Conservation (phyloP, 2,888 invertebrate species). For the Congeria kusceri region DNA sequence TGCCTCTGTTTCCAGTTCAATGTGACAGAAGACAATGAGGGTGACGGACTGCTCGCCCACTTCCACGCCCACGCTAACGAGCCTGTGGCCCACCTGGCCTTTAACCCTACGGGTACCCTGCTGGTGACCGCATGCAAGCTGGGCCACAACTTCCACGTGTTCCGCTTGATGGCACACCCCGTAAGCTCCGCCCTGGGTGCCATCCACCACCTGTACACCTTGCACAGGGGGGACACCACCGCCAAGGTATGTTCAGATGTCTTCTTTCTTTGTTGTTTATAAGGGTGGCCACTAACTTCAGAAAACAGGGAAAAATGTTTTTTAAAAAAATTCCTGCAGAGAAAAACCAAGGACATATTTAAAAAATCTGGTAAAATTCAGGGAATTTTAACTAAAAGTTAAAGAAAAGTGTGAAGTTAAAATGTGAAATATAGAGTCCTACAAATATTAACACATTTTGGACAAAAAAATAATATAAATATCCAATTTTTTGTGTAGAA, state of each 20-base stretch:
- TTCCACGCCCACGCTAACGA: slow-evolving; percentile 90
- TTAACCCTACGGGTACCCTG: slow-evolving; percentile 95
- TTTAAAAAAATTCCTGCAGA: too few relatives aligned
- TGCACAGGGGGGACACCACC: slow-evolving; percentile 97
- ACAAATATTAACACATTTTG: too few relatives aligned
- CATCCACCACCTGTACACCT: slow-evolving; percentile 94
- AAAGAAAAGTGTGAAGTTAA: too few relatives aligned
- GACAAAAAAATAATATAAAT: too few relatives aligned
- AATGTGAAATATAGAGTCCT: too few relatives aligned
- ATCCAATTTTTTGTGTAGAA: too few relatives aligned
- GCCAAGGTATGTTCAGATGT: slow-evolving; percentile 90
- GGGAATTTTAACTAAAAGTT: too few relatives aligned
- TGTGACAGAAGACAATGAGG: slow-evolving; percentile 87
- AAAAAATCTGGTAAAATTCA: too few relatives aligned
- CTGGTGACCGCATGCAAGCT: slow-evolving; percentile 95
- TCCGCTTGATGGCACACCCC: slow-evolving; percentile 96
- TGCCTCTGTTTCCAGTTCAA: slow-evolving; percentile 84
- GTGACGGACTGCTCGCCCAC: slow-evolving; percentile 87
- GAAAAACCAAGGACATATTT: too few relatives aligned
- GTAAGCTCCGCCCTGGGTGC: slow-evolving; percentile 92
- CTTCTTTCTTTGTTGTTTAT: too few relatives aligned
- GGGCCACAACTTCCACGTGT: slow-evolving; percentile 98
- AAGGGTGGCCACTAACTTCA: too few relatives aligned
- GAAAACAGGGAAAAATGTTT: too few relatives aligned
- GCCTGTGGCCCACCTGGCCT: slow-evolving; percentile 94